Evolutionary conservation across 2,888 invertebrate genomes (phyloP).

Genomic region (Prenolepis imparis): DNA sequence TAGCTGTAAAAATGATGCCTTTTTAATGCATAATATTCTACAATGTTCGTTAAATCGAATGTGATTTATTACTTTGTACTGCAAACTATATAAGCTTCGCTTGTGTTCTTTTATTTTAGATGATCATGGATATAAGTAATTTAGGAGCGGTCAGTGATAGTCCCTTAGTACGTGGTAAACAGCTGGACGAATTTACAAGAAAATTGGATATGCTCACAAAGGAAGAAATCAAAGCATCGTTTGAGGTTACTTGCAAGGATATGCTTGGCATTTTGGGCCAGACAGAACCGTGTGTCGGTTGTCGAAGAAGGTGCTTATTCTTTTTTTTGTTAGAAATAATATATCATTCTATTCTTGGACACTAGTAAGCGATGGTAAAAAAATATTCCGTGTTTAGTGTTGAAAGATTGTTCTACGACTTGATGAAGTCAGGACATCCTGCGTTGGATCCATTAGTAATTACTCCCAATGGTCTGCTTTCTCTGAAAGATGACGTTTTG

Average conservation of each 20-base stretch:
- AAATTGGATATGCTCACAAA: slow-evolving; percentile 93
- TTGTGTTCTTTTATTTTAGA: slow-evolving; percentile 88
- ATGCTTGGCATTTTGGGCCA: slow-evolving; percentile 95
- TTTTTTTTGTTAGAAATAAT: not conserved
- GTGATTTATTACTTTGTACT: not conserved
- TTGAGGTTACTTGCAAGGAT: slow-evolving; percentile 94
- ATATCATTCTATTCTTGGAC: not conserved
- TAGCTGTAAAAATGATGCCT: not conserved
- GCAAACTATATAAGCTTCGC: not conserved
- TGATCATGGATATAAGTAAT: slow-evolving; percentile 96
- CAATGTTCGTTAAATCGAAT: not conserved
- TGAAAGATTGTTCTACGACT: slow-evolving; percentile 94
- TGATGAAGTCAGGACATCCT: slow-evolving; percentile 94
- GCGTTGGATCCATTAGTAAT: slow-evolving; percentile 95
- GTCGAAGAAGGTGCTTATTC: slow-evolving; percentile 91
- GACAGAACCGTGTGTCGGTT: slow-evolving; percentile 97
- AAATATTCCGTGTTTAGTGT: slow-evolving; percentile 88
- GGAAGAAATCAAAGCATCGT: slow-evolving; percentile 92
- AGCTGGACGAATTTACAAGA: slow-evolving; percentile 94
- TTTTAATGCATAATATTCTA: not conserved
- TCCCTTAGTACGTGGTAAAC: slow-evolving; percentile 93
- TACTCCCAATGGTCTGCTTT: slow-evolving; percentile 91
- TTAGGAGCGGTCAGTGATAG: slow-evolving; percentile 95
- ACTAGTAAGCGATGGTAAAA: not conserved
- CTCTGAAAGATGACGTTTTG: slow-evolving; percentile 93